Evolutionary conservation across 1,140 invertebrate species (phyloP).

Genomic region (Kradibia gibbosae): DNA sequence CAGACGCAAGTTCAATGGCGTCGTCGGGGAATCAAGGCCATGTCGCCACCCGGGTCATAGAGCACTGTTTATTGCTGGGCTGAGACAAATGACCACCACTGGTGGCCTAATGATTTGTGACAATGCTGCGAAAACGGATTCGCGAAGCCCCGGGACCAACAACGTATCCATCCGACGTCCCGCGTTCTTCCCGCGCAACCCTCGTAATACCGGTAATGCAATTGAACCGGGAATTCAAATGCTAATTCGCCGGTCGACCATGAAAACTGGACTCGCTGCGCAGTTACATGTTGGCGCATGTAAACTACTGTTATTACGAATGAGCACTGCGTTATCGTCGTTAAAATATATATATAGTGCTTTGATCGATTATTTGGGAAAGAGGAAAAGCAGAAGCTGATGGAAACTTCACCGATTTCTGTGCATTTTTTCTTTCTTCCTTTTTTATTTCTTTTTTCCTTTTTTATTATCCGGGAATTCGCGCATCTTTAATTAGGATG

Average conservation of each 20-base stretch:
- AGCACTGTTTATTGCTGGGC: conserved; percentile 17
- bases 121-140: too few species aligned
- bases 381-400: too few species aligned
- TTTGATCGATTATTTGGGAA: too few species aligned
- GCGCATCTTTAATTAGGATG: conserved; percentile 12
- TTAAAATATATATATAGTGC: too few species aligned
- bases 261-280: conserved; percentile 34
- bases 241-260: conserved; percentile 40
- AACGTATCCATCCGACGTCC: neutral
- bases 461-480: neutral
- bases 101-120: too few species aligned
- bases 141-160: too few species aligned
- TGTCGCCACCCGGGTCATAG: neutral
- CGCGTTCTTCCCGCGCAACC: neutral
- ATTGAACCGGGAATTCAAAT: conserved; percentile 49
- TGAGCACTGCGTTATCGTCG: neutral
- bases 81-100: too few species aligned
- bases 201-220: neutral
- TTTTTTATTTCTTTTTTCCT: neutral
- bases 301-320: neutral
- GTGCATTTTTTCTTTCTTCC: neutral
- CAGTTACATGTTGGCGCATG: neutral
- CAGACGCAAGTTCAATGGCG: conserved; percentile 17
- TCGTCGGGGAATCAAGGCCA: neutral
- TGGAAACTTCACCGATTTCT: too few species aligned